Conservation (phyloP, 2,797 vertebrate species). For the Capromys pilorides region DNA sequence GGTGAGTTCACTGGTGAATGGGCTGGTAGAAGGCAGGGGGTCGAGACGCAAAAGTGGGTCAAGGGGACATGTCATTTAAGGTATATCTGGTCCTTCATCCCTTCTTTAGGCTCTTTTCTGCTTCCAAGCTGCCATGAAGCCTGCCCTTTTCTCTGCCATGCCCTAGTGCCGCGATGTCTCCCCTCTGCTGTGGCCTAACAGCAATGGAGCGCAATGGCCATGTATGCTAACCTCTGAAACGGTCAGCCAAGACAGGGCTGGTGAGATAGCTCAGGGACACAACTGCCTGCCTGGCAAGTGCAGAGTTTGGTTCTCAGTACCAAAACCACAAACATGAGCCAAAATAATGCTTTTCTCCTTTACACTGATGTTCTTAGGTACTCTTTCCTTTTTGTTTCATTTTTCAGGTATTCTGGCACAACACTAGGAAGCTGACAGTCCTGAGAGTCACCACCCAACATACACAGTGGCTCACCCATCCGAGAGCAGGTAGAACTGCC, state of each 20-base stretch:
- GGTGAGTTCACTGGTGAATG: not conserved
- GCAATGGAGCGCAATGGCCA: not conserved
- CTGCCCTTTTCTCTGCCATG: not conserved
- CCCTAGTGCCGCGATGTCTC: not conserved
- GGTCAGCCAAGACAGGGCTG: no score
- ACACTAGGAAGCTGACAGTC: not conserved
- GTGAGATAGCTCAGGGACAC: no score
- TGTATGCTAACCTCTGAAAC: not conserved
- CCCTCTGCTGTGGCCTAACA: not conserved
- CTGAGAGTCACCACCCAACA: not conserved
- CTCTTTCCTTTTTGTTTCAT: no score
- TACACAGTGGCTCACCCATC: conserved; percentile 87
- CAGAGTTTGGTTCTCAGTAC: no score
- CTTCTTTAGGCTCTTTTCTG: not conserved
- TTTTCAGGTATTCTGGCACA: not conserved
- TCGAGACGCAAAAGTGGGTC: not conserved
- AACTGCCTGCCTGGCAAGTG: no score
- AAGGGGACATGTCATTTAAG: not conserved
- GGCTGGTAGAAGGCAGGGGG: not conserved
- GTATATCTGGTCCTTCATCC: not conserved
- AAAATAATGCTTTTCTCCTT: not conserved
- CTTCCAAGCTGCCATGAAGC: not conserved
- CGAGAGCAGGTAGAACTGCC: conserved; percentile 91
- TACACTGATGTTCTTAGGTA: not conserved
- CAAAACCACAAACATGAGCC: no score